Conservation (phyloP, 2,113 vertebrate genomes). For the Poeciliopsis turrubarensis region DNA sequence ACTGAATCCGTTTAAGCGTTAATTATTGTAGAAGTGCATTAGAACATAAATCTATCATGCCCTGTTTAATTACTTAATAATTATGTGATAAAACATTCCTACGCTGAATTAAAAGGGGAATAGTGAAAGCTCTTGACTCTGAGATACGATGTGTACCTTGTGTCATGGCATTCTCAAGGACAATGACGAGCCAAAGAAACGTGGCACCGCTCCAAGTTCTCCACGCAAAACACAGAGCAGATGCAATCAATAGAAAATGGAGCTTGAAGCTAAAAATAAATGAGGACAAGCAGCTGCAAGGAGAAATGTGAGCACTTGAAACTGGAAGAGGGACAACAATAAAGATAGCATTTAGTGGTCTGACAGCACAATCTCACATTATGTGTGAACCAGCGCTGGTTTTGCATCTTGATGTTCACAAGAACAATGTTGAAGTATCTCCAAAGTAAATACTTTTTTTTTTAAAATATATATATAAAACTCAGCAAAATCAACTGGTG, state of each 20-base stretch:
- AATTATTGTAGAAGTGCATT: not conserved
- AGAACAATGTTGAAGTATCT: not conserved
- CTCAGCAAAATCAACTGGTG: slow-evolving; percentile 5
- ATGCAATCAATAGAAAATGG: slow-evolving; percentile 73
- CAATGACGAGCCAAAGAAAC: slow-evolving; percentile 46
- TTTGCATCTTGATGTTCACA: slow-evolving; percentile 54
- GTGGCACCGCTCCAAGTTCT: slow-evolving; percentile 63
- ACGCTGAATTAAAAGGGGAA: not conserved
- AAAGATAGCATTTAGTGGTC: slow-evolving; percentile 58
- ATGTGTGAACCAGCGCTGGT: slow-evolving; percentile 33
- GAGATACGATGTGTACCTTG: slow-evolving; percentile 47
- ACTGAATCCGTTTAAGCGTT: not conserved
- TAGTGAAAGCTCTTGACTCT: not conserved
- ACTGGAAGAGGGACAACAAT: slow-evolving; percentile 54
- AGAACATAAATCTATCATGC: not conserved
- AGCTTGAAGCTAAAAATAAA: slow-evolving; percentile 71
- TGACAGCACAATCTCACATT: slow-evolving; percentile 63
- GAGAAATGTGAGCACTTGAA: slow-evolving; percentile 65
- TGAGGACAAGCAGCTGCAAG: slow-evolving; percentile 40
- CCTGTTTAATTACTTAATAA: slow-evolving; percentile 7
- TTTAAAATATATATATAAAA: not conserved
- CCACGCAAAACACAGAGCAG: slow-evolving; percentile 58
- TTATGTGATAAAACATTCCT: not conserved
- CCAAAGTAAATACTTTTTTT: slow-evolving; percentile 39
- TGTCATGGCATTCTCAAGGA: slow-evolving; percentile 68